Base-by-base conservation (phyloP, 53 echinoderm and acorn worm species). In the Crossaster papposus region DNA sequence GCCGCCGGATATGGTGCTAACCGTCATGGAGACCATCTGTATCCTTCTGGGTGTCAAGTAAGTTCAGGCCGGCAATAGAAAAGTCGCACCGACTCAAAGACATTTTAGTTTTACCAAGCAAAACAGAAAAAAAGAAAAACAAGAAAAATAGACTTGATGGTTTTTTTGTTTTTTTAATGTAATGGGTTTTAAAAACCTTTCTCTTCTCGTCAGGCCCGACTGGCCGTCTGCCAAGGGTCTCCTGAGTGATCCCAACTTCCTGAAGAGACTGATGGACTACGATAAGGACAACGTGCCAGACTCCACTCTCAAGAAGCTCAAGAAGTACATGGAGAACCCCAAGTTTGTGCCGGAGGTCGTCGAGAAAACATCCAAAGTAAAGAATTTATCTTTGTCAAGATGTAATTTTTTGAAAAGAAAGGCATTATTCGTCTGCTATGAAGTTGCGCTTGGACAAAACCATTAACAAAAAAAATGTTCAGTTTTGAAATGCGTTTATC, bases 321-420 rank as follows among this genome's bases (percentile, higher is more conserved):
- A 99, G 92, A 99, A 99, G 68, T 99, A 98, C 95, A 99, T 98
- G 9, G 96, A 99, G 50, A 99, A 99, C 68, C 99, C 99, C 2
- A 96, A 93, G 79, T 98, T 99, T 95, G 95, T 99, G 29, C 99
- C 99, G 17, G 99, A 99, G 23, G 78, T 98, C 54, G 99, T 99
- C 12, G 99, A 99, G 94, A 99, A 99, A 89, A 99, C 99, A 33
- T 99, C 99, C 38, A 99, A 98, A 91, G 96, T 95, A 81, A 70
- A 80, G 33, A 12, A 58, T 9, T 44, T 44, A n/a, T n/a, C 0
- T 7, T 44, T 44, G 5, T 44, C 44, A 44, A 44, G 44, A 44
- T 44, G 44, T 44, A n/a, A n/a, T 44, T 44, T 44, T 44, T 5
- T 44, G 44, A 44, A n/a, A n/a, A n/a, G n/a, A n/a, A n/a, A 7